These are phyloP conservation scores for Steinernema feltiae DNA, from an alignment of 1,140 invertebrate genomes.

Conservation along the genomic window DNA sequence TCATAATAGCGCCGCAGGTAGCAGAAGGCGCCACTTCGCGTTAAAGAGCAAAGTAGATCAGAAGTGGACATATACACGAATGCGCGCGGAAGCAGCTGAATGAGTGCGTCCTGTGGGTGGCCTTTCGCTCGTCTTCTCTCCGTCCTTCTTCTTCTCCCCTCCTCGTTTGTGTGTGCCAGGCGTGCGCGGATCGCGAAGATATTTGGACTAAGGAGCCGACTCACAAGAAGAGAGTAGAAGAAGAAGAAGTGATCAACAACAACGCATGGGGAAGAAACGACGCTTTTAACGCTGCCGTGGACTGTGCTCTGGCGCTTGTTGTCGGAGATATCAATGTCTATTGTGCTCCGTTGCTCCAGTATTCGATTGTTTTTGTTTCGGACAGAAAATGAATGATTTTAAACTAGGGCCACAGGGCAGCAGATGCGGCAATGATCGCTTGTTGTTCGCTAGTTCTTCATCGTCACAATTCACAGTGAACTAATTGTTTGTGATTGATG, in stretches of 20 bases:
- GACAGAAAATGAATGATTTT: too few relatives aligned
- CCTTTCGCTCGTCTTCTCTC: not conserved
- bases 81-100: not conserved
- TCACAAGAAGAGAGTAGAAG: not conserved
- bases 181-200: conserved; percentile 11
- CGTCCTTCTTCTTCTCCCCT: not conserved
- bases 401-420: too few relatives aligned
- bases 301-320: not conserved
- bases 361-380: too few relatives aligned
- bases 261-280: not conserved
- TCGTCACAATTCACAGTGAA: too few relatives aligned
- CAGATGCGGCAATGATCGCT: too few relatives aligned
- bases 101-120: conserved; percentile 7
- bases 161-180: conserved; percentile 7
- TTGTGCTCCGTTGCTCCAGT: not conserved
- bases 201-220: conserved; percentile 3
- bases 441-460: too few relatives aligned
- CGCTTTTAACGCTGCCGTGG: not conserved
- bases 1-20: too few relatives aligned
- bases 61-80: not conserved
- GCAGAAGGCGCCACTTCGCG: too few relatives aligned
- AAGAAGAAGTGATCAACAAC: conserved; percentile 12
- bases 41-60: not conserved
- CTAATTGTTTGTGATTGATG: too few relatives aligned
- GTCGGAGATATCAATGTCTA: conserved; percentile 7